A percentile compares a stretch with the other conserved stretches of the same genome.
phyloP scores from a whole-genome alignment of 2,888 invertebrate genomes.

The Eremobia ochroleuca region DNA sequence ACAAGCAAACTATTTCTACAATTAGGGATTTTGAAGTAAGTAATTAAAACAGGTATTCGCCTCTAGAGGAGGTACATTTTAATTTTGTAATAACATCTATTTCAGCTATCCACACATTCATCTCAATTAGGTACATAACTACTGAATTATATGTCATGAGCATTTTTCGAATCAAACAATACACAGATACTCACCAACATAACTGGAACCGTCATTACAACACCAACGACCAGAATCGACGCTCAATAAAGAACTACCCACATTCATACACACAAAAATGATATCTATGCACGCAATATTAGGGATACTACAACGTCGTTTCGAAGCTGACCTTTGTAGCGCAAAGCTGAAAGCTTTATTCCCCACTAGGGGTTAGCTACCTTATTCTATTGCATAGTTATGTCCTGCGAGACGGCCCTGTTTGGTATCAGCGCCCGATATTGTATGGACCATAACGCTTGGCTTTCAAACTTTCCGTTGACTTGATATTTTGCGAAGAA shows the following conservation, averaged over 20 bases:
- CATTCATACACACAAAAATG: conserved; percentile 42
- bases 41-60: not conserved
- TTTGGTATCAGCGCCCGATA: conserved; percentile 67
- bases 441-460: conserved; percentile 62
- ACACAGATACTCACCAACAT: conserved; percentile 6
- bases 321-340: conserved; percentile 67
- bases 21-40: not conserved
- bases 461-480: conserved; percentile 61
- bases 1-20: not conserved
- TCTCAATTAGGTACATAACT: conserved; percentile 1
- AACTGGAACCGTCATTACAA: conserved; percentile 24
- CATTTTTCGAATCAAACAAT: conserved; percentile 13
- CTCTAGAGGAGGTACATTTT: not conserved
- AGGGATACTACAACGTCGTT: conserved; percentile 58
- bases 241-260: conserved; percentile 45
- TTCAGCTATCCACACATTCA: conserved; percentile 1
- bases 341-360: conserved; percentile 65
- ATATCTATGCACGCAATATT: conserved; percentile 62
- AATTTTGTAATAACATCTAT: not conserved
- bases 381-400: conserved; percentile 76
- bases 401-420: conserved; percentile 65
- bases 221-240: conserved; percentile 8
- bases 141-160: conserved; percentile 13
- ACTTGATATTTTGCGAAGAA: conserved; percentile 64
- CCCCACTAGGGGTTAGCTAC: conserved; percentile 65